Conservation (phyloP, 2,113 vertebrate species). For the Larimichthys crocea region DNA sequence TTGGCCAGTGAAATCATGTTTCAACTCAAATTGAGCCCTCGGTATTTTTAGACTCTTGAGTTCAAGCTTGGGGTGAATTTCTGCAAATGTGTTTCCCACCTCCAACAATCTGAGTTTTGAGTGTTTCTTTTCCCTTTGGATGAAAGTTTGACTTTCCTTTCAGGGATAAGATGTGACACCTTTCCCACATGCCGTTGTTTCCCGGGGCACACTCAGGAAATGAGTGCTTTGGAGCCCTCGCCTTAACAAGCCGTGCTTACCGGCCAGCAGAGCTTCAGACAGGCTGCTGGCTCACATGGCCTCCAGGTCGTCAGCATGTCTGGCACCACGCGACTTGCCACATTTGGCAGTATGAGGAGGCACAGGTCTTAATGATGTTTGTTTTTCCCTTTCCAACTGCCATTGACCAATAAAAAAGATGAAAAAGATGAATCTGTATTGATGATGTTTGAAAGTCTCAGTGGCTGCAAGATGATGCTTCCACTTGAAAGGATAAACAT, state of each 20-base stretch:
- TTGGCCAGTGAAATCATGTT: slow-evolving; percentile 24
- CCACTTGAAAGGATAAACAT: slow-evolving; percentile 54
- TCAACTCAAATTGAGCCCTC: slow-evolving; percentile 2
- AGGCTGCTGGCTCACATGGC: slow-evolving; percentile 39
- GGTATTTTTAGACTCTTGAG: slow-evolving; percentile 25
- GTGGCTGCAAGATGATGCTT: slow-evolving; percentile 33
- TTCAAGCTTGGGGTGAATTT: slow-evolving; percentile 36
- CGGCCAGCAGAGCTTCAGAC: slow-evolving; percentile 58
- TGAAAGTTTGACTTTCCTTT: slow-evolving; percentile 37
- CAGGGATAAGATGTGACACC: slow-evolving; percentile 61
- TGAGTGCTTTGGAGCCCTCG: slow-evolving; percentile 39
- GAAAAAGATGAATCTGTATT: not conserved
- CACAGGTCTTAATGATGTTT: slow-evolving; percentile 58
- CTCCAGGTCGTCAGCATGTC: slow-evolving; percentile 67
- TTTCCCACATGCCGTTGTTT: slow-evolving; percentile 34
- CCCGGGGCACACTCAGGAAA: slow-evolving; percentile 69
- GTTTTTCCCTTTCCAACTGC: slow-evolving; percentile 39
- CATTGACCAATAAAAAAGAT: not conserved
- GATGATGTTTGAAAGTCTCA: slow-evolving; percentile 14
- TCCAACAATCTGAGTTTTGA: not conserved
- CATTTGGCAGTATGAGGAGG: slow-evolving; percentile 58
- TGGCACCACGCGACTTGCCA: slow-evolving; percentile 53
- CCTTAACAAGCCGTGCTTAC: slow-evolving; percentile 65
- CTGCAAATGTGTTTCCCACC: slow-evolving; percentile 27
- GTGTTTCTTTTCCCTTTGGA: slow-evolving; percentile 8